phyloP scores from a whole-genome alignment of 1,140 invertebrate species.

The Heliothis subflexa region DNA sequence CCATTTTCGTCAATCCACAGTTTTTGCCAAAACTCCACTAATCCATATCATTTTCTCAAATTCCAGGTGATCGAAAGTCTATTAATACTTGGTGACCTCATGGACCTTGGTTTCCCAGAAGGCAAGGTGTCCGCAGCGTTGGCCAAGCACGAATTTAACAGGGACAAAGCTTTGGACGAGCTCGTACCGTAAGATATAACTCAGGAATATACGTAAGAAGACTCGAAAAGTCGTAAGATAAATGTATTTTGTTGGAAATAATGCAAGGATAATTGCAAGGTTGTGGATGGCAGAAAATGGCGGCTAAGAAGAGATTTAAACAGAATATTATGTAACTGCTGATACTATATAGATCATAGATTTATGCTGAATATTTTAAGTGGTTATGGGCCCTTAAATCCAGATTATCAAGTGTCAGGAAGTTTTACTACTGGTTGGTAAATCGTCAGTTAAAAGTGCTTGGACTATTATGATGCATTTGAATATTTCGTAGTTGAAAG shows the following conservation, averaged over 20 bases:
- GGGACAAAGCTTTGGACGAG: slow-evolving; percentile 94
- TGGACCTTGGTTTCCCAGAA: slow-evolving; percentile 94
- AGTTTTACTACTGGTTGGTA: not conserved
- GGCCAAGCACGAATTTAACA: slow-evolving; percentile 92
- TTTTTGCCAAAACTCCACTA: not conserved
- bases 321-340: not conserved
- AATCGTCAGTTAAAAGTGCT: not conserved
- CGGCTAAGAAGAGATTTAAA: not conserved
- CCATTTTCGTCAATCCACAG: no score
- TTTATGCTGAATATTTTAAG: not conserved
- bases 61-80: slow-evolving; percentile 91
- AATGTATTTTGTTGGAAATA: not conserved
- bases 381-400: not conserved
- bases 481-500: slow-evolving; percentile 12
- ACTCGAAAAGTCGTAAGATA: slow-evolving; percentile 29
- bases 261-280: slow-evolving; percentile 2
- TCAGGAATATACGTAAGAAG: slow-evolving; percentile 19
- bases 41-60: slow-evolving; percentile 36
- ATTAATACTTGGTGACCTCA: slow-evolving; percentile 89
- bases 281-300: slow-evolving; percentile 16
- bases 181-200: slow-evolving; percentile 89
- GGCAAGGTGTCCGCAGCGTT: slow-evolving; percentile 91
- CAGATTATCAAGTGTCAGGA: not conserved
- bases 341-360: not conserved
- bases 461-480: slow-evolving; percentile 24